Evolutionary conservation across 2,113 vertebrate genomes (phyloP).

Genomic region (Genyomyrus donnyi): DNA sequence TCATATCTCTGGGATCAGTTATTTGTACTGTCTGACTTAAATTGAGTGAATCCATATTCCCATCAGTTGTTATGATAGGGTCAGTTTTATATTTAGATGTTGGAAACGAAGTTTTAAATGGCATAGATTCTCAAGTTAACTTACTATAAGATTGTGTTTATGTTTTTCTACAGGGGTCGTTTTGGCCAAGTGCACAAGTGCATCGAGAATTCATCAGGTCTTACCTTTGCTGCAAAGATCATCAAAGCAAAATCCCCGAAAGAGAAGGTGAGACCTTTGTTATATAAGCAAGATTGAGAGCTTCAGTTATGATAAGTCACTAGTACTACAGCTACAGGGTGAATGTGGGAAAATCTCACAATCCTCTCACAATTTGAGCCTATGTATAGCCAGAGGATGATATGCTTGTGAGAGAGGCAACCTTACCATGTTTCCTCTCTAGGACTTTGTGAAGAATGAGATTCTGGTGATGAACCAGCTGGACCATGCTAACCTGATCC

Average conservation of each 20-base stretch:
- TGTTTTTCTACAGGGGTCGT: constrained; percentile 66
- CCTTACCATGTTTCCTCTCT: constrained; percentile 41
- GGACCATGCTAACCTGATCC: constrained; percentile 87
- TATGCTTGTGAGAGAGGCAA: not conserved
- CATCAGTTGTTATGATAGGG: constrained; percentile 42
- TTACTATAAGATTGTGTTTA: not conserved
- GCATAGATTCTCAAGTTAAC: not conserved
- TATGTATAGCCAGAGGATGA: not conserved
- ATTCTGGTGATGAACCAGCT: constrained; percentile 95
- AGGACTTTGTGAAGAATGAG: constrained; percentile 94
- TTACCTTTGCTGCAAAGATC: constrained; percentile 91
- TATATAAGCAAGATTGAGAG: not conserved
- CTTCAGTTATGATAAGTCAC: not conserved
- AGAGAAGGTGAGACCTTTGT: constrained; percentile 73
- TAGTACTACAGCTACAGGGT: not conserved
- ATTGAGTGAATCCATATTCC: constrained; percentile 67
- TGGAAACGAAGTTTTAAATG: constrained; percentile 27
- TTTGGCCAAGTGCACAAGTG: constrained; percentile 96
- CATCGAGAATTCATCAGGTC: constrained; percentile 87
- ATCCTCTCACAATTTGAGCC: not conserved
- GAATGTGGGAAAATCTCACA: not conserved
- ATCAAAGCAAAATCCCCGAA: constrained; percentile 79
- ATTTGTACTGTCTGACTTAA: constrained; percentile 57
- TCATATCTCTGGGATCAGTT: constrained; percentile 60
- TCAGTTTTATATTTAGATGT: constrained; percentile 33